A percentile compares a stretch with the other conserved stretches of the same genome.
phyloP scores from a whole-genome alignment of 2,113 vertebrate genomes.

The Picathartes gymnocephalus region DNA sequence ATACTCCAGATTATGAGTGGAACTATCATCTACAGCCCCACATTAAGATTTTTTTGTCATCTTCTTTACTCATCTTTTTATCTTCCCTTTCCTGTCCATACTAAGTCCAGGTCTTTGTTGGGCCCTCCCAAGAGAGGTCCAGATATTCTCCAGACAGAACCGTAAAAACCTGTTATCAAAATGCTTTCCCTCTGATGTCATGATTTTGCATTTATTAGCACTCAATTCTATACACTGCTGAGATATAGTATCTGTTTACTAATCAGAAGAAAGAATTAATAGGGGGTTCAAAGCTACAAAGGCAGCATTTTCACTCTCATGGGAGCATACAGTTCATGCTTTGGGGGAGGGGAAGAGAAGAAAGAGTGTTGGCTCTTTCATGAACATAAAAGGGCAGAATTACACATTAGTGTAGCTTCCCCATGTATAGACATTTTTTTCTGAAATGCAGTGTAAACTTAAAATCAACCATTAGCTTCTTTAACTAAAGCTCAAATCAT shows the following conservation, averaged over 20 bases:
- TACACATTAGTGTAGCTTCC: constrained; percentile 55
- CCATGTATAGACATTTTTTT: constrained; percentile 32
- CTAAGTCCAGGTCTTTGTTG: not conserved
- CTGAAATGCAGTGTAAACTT: constrained; percentile 15
- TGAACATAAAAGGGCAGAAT: constrained; percentile 65
- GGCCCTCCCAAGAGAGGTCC: not conserved
- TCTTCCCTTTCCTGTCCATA: not conserved
- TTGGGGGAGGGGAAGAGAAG: constrained; percentile 47
- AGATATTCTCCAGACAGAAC: not conserved
- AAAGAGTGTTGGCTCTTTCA: constrained; percentile 41
- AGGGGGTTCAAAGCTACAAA: constrained; percentile 1
- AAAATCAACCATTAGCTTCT: not conserved
- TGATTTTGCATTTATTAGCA: not conserved
- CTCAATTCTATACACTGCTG: not conserved
- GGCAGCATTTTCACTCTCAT: constrained; percentile 12
- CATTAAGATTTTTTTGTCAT: not conserved
- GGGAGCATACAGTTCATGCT: not conserved
- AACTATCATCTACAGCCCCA: not conserved
- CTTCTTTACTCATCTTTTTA: not conserved
- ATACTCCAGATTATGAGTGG: not conserved
- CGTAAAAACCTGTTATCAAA: not conserved
- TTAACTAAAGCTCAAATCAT: not conserved
- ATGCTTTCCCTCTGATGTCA: not conserved
- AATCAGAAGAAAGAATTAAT: not conserved
- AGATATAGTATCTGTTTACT: not conserved